Evolutionary conservation across 2,888 invertebrate species (phyloP).

Genomic region (Zaprionus obscuricornis): DNA sequence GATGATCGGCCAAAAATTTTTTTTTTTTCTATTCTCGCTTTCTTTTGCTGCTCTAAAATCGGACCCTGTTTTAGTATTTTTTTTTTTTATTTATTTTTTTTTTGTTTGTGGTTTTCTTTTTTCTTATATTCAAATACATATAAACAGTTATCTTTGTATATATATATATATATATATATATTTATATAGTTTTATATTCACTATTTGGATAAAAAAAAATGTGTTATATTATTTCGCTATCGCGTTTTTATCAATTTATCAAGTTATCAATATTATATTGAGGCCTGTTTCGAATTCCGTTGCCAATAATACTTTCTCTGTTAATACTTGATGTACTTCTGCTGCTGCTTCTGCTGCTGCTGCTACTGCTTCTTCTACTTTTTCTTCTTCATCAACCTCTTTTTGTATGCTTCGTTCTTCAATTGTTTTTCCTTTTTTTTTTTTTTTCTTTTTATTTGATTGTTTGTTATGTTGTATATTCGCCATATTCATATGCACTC

Average conservation of each 20-base stretch:
- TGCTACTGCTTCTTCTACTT: too few species aligned
- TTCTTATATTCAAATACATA: slow-evolving; percentile 17
- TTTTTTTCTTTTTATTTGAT: not conserved
- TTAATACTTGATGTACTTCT: slow-evolving; percentile 35
- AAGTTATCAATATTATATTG: slow-evolving; percentile 24
- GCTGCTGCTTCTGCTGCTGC: slow-evolving; percentile 17
- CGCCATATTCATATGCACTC: too few species aligned
- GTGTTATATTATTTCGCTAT: slow-evolving; percentile 12
- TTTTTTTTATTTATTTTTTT: not conserved
- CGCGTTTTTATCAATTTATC: slow-evolving; percentile 30
- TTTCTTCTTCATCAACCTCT: too few species aligned
- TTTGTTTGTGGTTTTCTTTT: not conserved
- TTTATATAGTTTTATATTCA: slow-evolving; percentile 19
- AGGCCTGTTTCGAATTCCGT: slow-evolving; percentile 41
- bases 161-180: slow-evolving; percentile 8
- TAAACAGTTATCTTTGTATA: too few species aligned
- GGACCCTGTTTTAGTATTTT: too few species aligned
- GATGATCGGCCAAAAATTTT: too few species aligned
- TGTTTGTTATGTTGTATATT: too few species aligned
- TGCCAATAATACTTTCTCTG: slow-evolving; percentile 36
- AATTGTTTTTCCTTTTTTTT: slow-evolving; percentile 10
- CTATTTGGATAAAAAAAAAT: slow-evolving; percentile 35
- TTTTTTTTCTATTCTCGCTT: too few species aligned
- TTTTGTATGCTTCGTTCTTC: too few species aligned
- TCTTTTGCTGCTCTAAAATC: too few species aligned